Conservation (phyloP, 2,888 invertebrate genomes). For the Trachelus tabidus region DNA sequence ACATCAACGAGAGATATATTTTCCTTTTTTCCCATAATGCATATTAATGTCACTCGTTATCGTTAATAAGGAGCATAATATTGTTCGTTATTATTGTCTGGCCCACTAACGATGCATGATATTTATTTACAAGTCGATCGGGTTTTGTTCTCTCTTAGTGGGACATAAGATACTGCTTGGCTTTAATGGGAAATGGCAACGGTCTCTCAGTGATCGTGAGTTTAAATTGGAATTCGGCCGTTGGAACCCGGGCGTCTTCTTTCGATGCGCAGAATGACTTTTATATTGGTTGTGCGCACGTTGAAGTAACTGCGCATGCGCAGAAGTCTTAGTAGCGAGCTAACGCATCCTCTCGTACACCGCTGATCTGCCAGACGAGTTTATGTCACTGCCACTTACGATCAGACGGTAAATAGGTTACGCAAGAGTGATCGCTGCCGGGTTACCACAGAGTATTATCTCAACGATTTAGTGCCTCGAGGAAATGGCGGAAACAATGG, state of each 20-base stretch:
- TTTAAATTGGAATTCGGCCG: not conserved
- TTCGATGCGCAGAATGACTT: not conserved
- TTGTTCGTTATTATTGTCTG: not conserved
- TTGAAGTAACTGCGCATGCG: not conserved
- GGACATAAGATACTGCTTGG: not conserved
- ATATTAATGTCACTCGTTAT: not conserved
- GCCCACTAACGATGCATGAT: not conserved
- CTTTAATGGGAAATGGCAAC: not conserved
- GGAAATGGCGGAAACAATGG: not conserved
- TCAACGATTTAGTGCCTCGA: not conserved
- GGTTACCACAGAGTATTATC: not conserved
- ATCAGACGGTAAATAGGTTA: constrained; percentile 53
- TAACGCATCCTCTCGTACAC: not conserved
- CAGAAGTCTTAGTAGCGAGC: not conserved
- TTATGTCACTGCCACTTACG: constrained; percentile 49
- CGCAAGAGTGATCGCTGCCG: constrained; percentile 52
- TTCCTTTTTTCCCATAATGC: not conserved
- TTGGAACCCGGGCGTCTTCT: not conserved
- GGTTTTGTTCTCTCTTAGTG: not conserved
- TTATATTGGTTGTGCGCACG: not conserved
- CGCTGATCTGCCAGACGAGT: constrained; percentile 24
- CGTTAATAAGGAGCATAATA: not conserved
- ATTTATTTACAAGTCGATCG: not conserved
- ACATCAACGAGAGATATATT: not conserved
- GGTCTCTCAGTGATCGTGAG: not conserved